These are phyloP conservation scores for Arbacia lixula DNA, from an alignment of 53 echinoderm and acorn worm genomes.

Conservation along the genomic window DNA sequence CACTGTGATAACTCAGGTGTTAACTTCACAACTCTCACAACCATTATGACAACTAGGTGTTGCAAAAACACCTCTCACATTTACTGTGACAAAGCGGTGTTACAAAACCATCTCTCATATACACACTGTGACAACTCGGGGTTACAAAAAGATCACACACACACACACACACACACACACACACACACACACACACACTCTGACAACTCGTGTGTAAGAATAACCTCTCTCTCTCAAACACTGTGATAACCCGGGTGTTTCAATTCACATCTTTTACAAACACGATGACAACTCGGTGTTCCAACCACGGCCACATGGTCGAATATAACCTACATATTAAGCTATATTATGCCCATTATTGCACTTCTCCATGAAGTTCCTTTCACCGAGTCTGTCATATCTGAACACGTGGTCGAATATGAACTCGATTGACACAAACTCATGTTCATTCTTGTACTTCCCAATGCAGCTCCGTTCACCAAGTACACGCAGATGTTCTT, in stretches of 20 bases:
- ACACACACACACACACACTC: too few species aligned
- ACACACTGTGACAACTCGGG: too few species aligned
- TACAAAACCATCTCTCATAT: too few species aligned
- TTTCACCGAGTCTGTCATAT: not conserved
- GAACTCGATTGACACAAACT: not conserved
- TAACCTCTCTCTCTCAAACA: too few species aligned
- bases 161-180: too few species aligned
- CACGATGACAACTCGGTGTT: not conserved
- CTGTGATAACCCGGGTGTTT: not conserved
- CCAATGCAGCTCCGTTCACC: constrained; percentile 69
- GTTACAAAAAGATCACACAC: too few species aligned
- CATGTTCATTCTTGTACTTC: not conserved
- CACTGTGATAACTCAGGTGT: not conserved
- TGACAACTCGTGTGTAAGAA: too few species aligned
- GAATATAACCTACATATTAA: not conserved
- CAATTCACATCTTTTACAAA: not conserved
- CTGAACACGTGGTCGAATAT: not conserved
- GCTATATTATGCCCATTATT: not conserved
- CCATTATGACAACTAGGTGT: not conserved
- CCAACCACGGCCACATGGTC: too few species aligned
- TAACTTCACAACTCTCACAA: not conserved
- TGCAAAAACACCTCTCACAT: too few species aligned
- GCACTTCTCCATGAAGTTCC: not conserved
- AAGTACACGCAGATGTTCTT: constrained; percentile 74
- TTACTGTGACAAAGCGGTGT: too few species aligned